These are phyloP conservation scores for Danionella cerebrum DNA, from an alignment of 2,113 vertebrate genomes.

Conservation along the genomic window DNA sequence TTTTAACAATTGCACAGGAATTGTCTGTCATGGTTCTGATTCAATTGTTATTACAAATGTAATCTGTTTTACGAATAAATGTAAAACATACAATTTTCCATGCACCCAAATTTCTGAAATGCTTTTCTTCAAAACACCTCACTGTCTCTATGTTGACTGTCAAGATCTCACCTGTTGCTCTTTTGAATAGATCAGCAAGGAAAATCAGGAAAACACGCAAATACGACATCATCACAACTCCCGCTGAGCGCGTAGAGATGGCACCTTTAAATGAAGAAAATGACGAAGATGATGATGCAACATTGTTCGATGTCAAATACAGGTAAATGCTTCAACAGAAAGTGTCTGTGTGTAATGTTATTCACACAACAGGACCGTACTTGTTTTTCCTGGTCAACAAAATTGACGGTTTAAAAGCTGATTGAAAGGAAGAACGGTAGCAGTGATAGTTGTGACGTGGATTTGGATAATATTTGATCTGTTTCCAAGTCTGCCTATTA, in stretches of 20 bases:
- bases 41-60: no score
- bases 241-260: slow-evolving; percentile 91
- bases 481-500: not conserved
- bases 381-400: not conserved
- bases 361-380: not conserved
- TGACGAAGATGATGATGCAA: slow-evolving; percentile 81
- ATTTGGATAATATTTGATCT: not conserved
- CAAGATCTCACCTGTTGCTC: not conserved
- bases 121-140: no score
- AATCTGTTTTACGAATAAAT: no score
- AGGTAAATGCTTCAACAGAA: slow-evolving; percentile 61
- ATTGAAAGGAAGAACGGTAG: not conserved
- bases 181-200: slow-evolving; percentile 71
- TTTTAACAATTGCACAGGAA: no score
- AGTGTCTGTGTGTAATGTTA: not conserved
- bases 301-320: slow-evolving; percentile 93
- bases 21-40: no score
- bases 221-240: slow-evolving; percentile 94
- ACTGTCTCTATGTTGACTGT: no score
- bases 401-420: not conserved
- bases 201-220: slow-evolving; percentile 87
- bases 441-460: no score
- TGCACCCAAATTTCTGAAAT: no score
- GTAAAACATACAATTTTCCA: no score
- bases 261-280: slow-evolving; percentile 90